These are phyloP conservation scores for Sicus ferrugineus DNA, from an alignment of 2,888 invertebrate species.

Conservation along the genomic window DNA sequence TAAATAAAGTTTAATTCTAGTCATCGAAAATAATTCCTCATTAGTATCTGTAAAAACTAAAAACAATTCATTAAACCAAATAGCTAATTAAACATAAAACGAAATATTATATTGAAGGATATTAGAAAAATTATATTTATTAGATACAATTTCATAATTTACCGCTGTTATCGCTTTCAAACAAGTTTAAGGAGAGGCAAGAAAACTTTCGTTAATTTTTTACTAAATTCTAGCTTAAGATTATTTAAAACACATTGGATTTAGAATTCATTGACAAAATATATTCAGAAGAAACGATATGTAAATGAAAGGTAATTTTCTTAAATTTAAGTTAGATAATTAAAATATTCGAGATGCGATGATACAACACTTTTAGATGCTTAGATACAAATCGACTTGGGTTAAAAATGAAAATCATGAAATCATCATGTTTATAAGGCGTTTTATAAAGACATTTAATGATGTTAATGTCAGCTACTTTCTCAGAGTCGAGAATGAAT, in stretches of 20 bases:
- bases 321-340: conserved; percentile 25
- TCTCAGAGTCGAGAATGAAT: too few relatives aligned
- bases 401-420: too few relatives aligned
- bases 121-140: conserved; percentile 37
- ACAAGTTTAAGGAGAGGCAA: conserved; percentile 19
- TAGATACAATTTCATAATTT: conserved; percentile 25
- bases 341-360: conserved; percentile 35
- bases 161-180: conserved; percentile 34
- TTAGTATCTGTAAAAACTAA: conserved; percentile 15
- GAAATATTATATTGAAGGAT: conserved; percentile 26
- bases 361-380: conserved; percentile 19
- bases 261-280: conserved; percentile 34
- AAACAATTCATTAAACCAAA: conserved; percentile 35
- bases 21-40: conserved; percentile 10
- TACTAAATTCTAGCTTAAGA: conserved; percentile 24
- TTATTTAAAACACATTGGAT: conserved; percentile 18
- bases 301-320: conserved; percentile 28
- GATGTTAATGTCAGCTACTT: too few relatives aligned
- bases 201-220: conserved; percentile 23
- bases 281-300: conserved; percentile 33
- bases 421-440: too few relatives aligned
- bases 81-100: conserved; percentile 37
- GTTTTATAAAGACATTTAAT: too few relatives aligned
- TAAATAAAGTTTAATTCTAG: conserved; percentile 21
- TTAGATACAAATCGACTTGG: neutral